Conservation (phyloP, 2,797 vertebrate genomes). For the Scomberomorus guttatus region DNA sequence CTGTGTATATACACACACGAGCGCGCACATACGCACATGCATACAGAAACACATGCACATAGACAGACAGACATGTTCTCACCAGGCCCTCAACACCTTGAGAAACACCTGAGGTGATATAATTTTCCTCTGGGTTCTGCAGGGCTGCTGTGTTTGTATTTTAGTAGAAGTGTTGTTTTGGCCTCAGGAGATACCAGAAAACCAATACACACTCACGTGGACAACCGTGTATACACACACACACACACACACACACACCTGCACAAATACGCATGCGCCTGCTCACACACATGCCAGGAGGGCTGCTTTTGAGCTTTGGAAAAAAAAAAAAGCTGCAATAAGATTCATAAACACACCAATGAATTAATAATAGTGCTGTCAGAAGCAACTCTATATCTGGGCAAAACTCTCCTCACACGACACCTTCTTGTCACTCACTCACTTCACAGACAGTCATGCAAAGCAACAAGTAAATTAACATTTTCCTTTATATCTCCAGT, state of each 20-base stretch:
- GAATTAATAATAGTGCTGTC: conserved; percentile 75
- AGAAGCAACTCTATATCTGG: conserved; percentile 52
- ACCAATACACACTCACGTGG: conserved; percentile 2
- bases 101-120: conserved; percentile 60
- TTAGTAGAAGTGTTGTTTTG: conserved; percentile 65
- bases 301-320: conserved; percentile 28
- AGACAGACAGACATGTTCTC: conserved; percentile 31
- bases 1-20: background rate
- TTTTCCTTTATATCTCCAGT: conserved; percentile 25
- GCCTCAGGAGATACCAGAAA: conserved; percentile 51
- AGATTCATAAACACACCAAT: conserved; percentile 67
- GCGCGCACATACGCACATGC: background rate
- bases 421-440: conserved; percentile 34
- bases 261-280: background rate
- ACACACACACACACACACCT: conserved; percentile 13
- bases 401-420: conserved; percentile 37
- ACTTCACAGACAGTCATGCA: conserved; percentile 24
- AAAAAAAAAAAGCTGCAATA: conserved; percentile 45
- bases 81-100: conserved; percentile 33
- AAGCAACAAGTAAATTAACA: background rate
- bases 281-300: conserved; percentile 22
- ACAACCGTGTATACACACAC: conserved; percentile 4
- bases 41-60: background rate
- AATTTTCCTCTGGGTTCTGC: conserved; percentile 52
- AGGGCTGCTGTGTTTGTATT: conserved; percentile 67